Evolutionary conservation across 2,888 invertebrate species (phyloP).

Genomic region (Sesamia inferens): DNA sequence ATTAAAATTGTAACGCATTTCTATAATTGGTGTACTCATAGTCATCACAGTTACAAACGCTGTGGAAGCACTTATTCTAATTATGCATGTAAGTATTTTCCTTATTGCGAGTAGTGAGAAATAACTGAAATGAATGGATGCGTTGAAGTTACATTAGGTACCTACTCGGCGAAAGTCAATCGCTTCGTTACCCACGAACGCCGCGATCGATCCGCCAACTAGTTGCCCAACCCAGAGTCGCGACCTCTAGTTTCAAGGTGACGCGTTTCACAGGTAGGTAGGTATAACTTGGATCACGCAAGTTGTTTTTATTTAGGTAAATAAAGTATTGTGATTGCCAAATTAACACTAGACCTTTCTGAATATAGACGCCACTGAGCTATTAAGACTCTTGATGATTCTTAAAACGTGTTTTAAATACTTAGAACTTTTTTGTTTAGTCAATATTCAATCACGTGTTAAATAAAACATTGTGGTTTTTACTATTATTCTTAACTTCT

Average conservation of each 20-base stretch:
- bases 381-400: conserved; percentile 11
- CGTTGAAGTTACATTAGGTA: conserved; percentile 32
- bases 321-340: conserved; percentile 36
- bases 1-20: neutral
- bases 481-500: neutral
- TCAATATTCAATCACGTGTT: neutral
- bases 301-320: conserved; percentile 48
- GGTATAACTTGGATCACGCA: conserved; percentile 25
- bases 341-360: conserved; percentile 28
- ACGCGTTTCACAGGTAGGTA: conserved; percentile 51
- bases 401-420: neutral
- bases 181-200: conserved; percentile 25
- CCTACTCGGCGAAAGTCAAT: conserved; percentile 42
- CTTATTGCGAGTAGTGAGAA: conserved; percentile 11
- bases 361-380: conserved; percentile 11
- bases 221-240: conserved; percentile 46
- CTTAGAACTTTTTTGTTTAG: neutral
- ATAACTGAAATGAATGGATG: conserved; percentile 47
- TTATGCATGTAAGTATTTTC: conserved; percentile 29
- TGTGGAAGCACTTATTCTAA: conserved; percentile 12
- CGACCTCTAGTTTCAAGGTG: conserved; percentile 60
- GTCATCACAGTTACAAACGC: neutral
- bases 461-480: neutral
- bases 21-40: neutral
- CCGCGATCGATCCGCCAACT: conserved; percentile 44